Conservation (phyloP, 2,888 invertebrate species). For the Cenopis cana region DNA sequence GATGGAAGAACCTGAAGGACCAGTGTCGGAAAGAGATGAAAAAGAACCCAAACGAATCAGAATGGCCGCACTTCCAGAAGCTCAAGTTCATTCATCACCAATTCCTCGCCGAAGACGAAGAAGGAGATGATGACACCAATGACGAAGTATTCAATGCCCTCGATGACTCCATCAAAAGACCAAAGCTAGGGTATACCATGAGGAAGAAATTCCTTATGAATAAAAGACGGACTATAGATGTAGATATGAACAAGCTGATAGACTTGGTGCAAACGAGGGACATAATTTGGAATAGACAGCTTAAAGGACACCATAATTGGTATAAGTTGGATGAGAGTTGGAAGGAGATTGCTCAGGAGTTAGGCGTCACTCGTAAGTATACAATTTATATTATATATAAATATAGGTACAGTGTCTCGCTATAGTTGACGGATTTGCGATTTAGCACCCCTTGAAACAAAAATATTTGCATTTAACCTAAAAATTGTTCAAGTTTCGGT, state of each 20-base stretch:
- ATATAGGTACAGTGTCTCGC: not conserved
- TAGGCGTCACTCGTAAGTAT: conserved; percentile 77
- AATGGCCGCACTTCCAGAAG: conserved; percentile 78
- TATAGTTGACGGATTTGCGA: not conserved
- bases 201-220: conserved; percentile 77
- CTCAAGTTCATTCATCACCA: conserved; percentile 78
- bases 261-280: conserved; percentile 72
- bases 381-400: conserved; percentile 12
- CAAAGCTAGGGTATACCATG: conserved; percentile 78
- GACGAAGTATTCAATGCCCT: conserved; percentile 73
- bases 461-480: too few relatives aligned
- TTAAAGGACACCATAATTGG: conserved; percentile 81
- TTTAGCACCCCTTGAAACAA: too few relatives aligned
- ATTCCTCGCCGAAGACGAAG: conserved; percentile 75
- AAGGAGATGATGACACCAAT: conserved; percentile 71
- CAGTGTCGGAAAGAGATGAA: conserved; percentile 82
- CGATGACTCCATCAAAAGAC: conserved; percentile 75
- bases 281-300: conserved; percentile 77
- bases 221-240: conserved; percentile 74
- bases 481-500: not conserved
- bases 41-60: conserved; percentile 71
- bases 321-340: conserved; percentile 79
- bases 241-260: conserved; percentile 76
- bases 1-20: conserved; percentile 82
- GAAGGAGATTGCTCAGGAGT: conserved; percentile 77